Conservation (phyloP, 2,113 vertebrate species). For the Lepus americanus region DNA sequence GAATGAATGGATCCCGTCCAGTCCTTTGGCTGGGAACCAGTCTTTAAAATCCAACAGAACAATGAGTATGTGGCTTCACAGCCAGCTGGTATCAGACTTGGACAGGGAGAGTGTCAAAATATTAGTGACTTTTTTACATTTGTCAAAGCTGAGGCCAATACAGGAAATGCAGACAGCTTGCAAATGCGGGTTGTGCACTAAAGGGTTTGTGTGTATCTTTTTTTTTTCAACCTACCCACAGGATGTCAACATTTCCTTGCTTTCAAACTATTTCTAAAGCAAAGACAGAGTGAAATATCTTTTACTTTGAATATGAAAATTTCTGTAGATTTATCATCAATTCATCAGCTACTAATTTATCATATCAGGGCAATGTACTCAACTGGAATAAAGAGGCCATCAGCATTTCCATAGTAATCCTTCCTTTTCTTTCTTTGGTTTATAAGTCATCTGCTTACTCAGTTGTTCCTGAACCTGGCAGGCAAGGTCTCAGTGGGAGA, state of each 20-base stretch:
- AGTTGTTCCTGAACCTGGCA: constrained; percentile 82
- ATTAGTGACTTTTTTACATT: constrained; percentile 94
- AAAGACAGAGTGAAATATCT: constrained; percentile 85
- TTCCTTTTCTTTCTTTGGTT: constrained; percentile 77
- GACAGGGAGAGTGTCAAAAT: constrained; percentile 93
- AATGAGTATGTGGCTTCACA: constrained; percentile 93
- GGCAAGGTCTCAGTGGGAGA: constrained; percentile 79
- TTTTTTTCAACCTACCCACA: constrained; percentile 85
- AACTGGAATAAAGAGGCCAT: constrained; percentile 84
- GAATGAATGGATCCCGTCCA: constrained; percentile 94
- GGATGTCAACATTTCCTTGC: constrained; percentile 84
- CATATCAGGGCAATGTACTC: constrained; percentile 83
- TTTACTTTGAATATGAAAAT: constrained; percentile 88
- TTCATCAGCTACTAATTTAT: constrained; percentile 85
- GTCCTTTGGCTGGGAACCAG: constrained; percentile 96
- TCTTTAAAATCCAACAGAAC: constrained; percentile 96
- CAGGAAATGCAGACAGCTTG: constrained; percentile 91
- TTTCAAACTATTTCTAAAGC: constrained; percentile 72
- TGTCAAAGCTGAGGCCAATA: constrained; percentile 92
- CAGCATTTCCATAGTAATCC: constrained; percentile 71
- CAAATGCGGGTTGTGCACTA: constrained; percentile 88
- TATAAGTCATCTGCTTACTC: constrained; percentile 83
- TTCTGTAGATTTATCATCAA: constrained; percentile 87
- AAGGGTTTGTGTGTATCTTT: constrained; percentile 42
- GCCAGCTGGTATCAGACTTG: constrained; percentile 97